These are phyloP conservation scores for Pimpla rufipes DNA, from an alignment of 2,888 invertebrate genomes.

Conservation along the genomic window DNA sequence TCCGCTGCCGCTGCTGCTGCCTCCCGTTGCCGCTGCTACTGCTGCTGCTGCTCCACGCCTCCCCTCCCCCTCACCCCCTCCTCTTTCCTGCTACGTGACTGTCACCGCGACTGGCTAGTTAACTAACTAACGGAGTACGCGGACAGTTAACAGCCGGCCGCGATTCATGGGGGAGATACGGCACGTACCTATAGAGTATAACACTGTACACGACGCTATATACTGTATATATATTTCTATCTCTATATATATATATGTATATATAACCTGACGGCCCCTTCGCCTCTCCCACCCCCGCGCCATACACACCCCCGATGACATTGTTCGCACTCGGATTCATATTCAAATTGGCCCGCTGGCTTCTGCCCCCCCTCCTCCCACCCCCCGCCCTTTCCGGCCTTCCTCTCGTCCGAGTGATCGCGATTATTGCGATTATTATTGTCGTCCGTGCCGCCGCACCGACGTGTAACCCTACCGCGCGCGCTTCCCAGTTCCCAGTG, in stretches of 20 bases:
- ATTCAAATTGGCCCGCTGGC: conserved; percentile 82
- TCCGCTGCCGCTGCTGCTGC: conserved; percentile 17
- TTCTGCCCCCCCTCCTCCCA: conserved; percentile 47
- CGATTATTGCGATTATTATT: conserved; percentile 84
- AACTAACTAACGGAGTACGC: conserved; percentile 83
- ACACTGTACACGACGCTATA: conserved; percentile 5
- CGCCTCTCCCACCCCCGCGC: conserved; percentile 25
- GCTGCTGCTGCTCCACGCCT: not conserved
- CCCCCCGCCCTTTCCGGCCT: conserved; percentile 35
- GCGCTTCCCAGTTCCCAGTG: not conserved
- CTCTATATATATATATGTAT: conserved; percentile 1
- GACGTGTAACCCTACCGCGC: conserved; percentile 3
- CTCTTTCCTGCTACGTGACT: conserved; percentile 81
- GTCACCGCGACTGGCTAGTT: conserved; percentile 84
- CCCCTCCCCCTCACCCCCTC: conserved; percentile 34
- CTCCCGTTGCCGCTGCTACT: not conserved
- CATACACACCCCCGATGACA: conserved; percentile 79
- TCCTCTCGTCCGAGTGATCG: conserved; percentile 79
- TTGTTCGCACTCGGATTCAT: conserved; percentile 85
- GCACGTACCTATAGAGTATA: conserved; percentile 79
- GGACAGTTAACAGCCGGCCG: conserved; percentile 75
- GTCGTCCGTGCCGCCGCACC: conserved; percentile 68
- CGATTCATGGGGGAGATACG: conserved; percentile 84
- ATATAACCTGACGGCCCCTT: conserved; percentile 16
- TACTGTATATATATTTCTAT: conserved; percentile 4